Base-by-base conservation (phyloP, 1,140 invertebrate genomes). In the Dryas iulia region DNA sequence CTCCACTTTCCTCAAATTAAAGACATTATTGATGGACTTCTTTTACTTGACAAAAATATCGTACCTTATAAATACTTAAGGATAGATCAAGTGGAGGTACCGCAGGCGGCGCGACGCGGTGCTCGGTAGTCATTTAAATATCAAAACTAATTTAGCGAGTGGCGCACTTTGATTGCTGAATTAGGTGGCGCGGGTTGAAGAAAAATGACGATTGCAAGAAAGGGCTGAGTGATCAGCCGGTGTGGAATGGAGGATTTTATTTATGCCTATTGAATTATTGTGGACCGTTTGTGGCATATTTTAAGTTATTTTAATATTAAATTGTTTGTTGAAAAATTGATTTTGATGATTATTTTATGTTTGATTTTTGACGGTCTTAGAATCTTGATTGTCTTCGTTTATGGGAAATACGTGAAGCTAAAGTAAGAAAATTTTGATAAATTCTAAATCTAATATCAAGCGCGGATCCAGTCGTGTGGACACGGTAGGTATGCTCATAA, bases 131-230 rank as follows among this genome's bases (percentile, higher is more conserved):
- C 77, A 89, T 89, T 89, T 87, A 87, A 89, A 89, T 89, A 89
- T 89, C 80, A 86, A 87, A 89, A 89, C 83, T 87, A 86, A 89
- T 86, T 86, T 82, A 77, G 67, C 73, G 82, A 87, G 79, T 82
- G 83, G 73, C 69, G 79, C 79, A 72, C 78, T 84, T 85, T 86
- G 85, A 85, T 89, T 87, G 81, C 64, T 74, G 78, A 79, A 81
- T 84, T 81, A 83, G 73, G 79, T 79, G 78, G 78, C 59, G 30
- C 33, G 59, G 68, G 39, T 47, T 14, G 73, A 68, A 54, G 64
- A 74, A 78, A 73, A 72, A 76, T 74, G 57, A 47, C 28, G 59
- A 59, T 58, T 30, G 52, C 39, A 47, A 23, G 58, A 59, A 59
- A 64, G 56, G 56, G 57, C 30, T 65, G 47, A 47, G 31, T 28